Percentiles rank a stretch among this genome's conserved stretches.
phyloP scores from a whole-genome alignment of 2,113 vertebrate species.

The Lagopus leucura region DNA sequence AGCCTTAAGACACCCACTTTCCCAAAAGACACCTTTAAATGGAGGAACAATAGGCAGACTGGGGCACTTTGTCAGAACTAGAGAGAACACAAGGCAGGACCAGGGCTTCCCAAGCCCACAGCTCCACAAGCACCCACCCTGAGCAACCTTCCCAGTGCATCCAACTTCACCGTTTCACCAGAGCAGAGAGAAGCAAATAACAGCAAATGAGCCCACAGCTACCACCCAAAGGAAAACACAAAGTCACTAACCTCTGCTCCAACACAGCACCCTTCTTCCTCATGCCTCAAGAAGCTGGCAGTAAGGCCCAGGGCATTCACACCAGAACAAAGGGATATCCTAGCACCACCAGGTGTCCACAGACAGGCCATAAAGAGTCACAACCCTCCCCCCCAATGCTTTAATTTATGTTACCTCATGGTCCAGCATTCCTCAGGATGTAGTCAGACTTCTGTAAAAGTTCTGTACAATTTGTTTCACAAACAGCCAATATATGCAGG shows the following conservation, averaged over 20 bases:
- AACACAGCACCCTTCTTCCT: fast-evolving
- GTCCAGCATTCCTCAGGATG: background rate
- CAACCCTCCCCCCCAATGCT: no score
- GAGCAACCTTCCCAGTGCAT: fast-evolving
- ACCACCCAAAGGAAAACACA: background rate
- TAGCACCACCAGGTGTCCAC: background rate
- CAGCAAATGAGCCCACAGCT: background rate
- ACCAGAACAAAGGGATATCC: fast-evolving
- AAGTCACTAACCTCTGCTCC: background rate
- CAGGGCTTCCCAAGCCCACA: background rate
- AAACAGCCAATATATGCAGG: background rate
- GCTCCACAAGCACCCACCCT: no score
- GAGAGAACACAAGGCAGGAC: fast-evolving
- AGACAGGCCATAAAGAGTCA: fast-evolving
- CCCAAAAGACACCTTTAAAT: background rate
- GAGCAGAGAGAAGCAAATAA: background rate
- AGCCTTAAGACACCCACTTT: background rate
- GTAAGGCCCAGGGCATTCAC: background rate
- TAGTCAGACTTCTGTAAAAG: fast-evolving
- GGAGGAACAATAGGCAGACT: background rate
- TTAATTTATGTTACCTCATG: background rate
- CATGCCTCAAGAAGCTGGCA: fast-evolving
- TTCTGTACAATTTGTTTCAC: background rate
- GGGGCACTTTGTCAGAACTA: fast-evolving
- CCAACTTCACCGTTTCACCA: background rate